Evolutionary conservation across 2,113 vertebrate species (phyloP).

Genomic region (Gulo gulo): DNA sequence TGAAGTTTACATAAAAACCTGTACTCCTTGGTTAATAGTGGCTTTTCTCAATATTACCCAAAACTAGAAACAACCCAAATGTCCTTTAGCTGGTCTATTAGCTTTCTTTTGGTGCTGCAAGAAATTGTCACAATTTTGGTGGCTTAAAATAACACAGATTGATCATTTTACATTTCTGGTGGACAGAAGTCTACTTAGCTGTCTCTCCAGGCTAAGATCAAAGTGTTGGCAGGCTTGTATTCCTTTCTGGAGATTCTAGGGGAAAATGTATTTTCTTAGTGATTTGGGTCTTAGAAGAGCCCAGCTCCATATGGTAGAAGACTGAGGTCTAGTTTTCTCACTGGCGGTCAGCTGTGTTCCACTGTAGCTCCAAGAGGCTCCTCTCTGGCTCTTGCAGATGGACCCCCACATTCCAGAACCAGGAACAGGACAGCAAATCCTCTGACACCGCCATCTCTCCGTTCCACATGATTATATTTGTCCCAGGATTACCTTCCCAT

Average conservation of each 20-base stretch:
- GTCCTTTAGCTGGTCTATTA: neutral
- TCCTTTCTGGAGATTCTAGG: neutral
- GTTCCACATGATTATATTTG: neutral
- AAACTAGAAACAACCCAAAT: neutral
- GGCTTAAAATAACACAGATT: neutral
- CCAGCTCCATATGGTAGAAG: neutral
- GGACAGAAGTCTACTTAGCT: neutral
- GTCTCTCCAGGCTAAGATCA: neutral
- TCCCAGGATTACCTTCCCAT: neutral
- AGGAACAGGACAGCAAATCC: too few relatives aligned
- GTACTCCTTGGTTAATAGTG: neutral
- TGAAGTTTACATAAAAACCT: neutral
- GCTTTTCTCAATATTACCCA: neutral
- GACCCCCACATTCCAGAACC: neutral
- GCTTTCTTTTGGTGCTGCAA: neutral
- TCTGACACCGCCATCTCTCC: neutral
- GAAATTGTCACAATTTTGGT: neutral
- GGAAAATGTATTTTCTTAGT: neutral
- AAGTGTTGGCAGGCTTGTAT: neutral
- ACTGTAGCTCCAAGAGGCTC: neutral
- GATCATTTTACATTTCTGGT: neutral
- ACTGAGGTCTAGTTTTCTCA: neutral
- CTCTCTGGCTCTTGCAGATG: neutral
- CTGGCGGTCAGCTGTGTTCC: neutral
- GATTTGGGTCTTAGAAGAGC: neutral